Base-by-base conservation (phyloP, 2,113 vertebrate genomes). In the Sebastes schlegelii region DNA sequence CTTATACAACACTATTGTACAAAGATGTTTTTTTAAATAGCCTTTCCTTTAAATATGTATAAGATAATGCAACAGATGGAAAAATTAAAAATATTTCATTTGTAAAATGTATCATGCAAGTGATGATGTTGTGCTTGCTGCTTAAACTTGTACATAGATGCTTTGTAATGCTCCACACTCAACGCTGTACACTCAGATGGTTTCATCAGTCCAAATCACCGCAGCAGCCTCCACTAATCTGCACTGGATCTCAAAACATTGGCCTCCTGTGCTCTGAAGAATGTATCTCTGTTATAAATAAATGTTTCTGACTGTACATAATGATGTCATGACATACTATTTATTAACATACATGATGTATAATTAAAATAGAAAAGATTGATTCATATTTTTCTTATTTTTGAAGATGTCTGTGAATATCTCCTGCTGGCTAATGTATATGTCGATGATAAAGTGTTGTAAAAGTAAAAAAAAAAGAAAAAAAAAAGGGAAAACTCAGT, bases 61-160 rank as follows among this genome's bases (percentile, higher is more conserved):
- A 51, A 52, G 10, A 48, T 49, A 54, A 67, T 60, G 46, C 34
- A 3, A 40, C 40, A 54, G 46, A 23, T 5, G 45, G 9, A 19
- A 49, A 52, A 23, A 17, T 10, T 6, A 8, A 12, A 19, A 40
- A 26, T 5, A 45, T 46, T n/a, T 60, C 0, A 46, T 79, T 68
- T 64, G 55, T 68, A 64, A 57, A 48, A 10, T 63, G 9, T 67
- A 57, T 21, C 46, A 74, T 67, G 45, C 40, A 57, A 46, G 23
- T 34, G 46, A 67, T 69, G 40, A 40, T 57, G 40, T 73, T 66
- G 8, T 34, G 65, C 51, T 73, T 84, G 80, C 75, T 79, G 80
- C 75, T 79, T 76, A 81, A 52, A 70, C n/a, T 55, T 91, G 86
- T 93, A 86, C 77, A 90, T 88, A 86, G 23, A 65, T 64, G 83